Evolutionary conservation across 2,113 vertebrate genomes (phyloP), one percentile per base, ranked within the genome.

Genomic region (Lepisosteus oculatus): DNA sequence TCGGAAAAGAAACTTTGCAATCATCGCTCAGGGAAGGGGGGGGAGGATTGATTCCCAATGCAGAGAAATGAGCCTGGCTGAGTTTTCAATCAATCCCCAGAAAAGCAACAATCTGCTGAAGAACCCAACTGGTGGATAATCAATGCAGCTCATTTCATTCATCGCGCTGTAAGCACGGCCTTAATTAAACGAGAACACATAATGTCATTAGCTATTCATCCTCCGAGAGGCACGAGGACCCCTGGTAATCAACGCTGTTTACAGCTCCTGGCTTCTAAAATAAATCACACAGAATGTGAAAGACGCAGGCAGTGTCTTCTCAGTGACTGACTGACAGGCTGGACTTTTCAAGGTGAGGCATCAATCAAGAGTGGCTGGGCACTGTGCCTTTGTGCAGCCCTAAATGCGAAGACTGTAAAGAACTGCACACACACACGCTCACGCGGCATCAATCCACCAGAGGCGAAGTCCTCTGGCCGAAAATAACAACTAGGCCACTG

Each of bases 61-160:
- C 13, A 17, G n/a, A 73, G 67, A 74, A 65, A 65, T 65, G 3
- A 65, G 42, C 71, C 62, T 79, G 71, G 9, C 74, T 76, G 79
- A 81, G 83, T 81, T 83, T 67, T 65, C 78, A 78, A 85, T 84
- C 80, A 82, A 79, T 29, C 74, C 72, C 56, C 69, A 55, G 67
- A 65, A 51, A 77, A 82, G 41, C 85, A 76, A 86, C 71, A 80
- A 85, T 86, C 72, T 74, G 65, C 57, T 59, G 74, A 67, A 78
- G 76, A 74, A 15, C 55, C 76, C 68, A 76, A 29, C 17, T 13
- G 68, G 78, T 29, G 7, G 47, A 74, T 76, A 80, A 87, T 90
- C 85, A 84, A 85, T 90, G 76, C 55, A 73, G 75, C 13, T 47
- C 68, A 71, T 83, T 78, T 80, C 82, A 79, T 84, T 81, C 65